Base-by-base conservation (phyloP, 2,888 invertebrate genomes). In the Quadroppia sp. region DNA sequence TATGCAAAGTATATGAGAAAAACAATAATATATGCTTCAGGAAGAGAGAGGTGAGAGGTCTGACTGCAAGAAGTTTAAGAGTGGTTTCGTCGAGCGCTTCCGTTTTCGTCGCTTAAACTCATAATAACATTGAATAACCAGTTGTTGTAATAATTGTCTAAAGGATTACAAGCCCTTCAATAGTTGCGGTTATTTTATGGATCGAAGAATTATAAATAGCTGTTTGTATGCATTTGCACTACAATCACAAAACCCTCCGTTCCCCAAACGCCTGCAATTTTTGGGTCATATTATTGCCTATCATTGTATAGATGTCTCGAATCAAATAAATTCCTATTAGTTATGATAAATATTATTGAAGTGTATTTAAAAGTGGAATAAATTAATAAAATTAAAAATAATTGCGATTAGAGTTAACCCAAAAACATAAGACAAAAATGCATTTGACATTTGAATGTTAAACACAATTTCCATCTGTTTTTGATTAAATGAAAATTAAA, bases 41-140 rank as follows among this genome's bases (percentile, higher is more conserved):
- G 20, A 9, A 11, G 2, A 17, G 0, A 28, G 25, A 53, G 28
- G 2, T 56, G 28, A 30, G 28, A 15, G 25, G 56, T 13, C 30
- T 30, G 11, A 56, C 56, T 2, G 23, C 23, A 50, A 25, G 56
- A 28, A 4, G 56, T 30, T 23, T 30, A 17, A 56, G 11, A 2
- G 40, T 40, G 40, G n/a, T 64, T 64, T 20, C 36, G 28, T 64
- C 30, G 13, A 2, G 36, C 11, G 61, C 61, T 69, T 69, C 69
- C 69, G 69, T 69, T 69, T 69, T 42, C 69, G 69, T 69, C 23
- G 69, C 45, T 42, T 42, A 69, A 69, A 45, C 59, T 69, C 23
- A 69, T 45, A 23, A 15, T 69, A 42, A 15, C 20, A 42, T 40
- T 69, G 69, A 28, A 69, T 40, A 69, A 69, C 69, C 69, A 45